These are phyloP conservation scores for Ataeniobius toweri DNA, from an alignment of 2,797 vertebrate genomes.

Conservation along the genomic window DNA sequence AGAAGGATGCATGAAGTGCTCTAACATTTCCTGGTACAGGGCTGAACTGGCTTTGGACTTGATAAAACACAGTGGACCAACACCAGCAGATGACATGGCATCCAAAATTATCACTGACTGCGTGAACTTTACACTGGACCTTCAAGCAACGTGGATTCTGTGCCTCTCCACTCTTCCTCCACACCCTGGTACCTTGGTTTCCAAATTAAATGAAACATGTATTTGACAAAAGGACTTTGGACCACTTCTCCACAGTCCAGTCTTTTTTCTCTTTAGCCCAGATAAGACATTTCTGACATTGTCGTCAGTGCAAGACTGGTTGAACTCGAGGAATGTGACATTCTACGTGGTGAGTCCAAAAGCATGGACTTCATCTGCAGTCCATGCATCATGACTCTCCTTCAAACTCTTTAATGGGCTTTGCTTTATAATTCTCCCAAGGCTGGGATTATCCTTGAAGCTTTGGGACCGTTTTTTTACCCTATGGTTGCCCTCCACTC, in stretches of 20 bases:
- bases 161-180: not conserved
- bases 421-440: not conserved
- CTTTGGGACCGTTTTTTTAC: not conserved
- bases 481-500: not conserved
- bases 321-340: not conserved
- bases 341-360: not conserved
- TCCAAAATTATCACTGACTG: not conserved
- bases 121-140: not conserved
- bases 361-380: not conserved
- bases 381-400: not conserved
- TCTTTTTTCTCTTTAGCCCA: not conserved
- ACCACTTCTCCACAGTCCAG: not conserved
- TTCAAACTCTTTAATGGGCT: not conserved
- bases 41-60: not conserved
- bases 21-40: not conserved
- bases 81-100: not conserved
- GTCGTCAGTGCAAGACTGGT: not conserved
- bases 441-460: not conserved
- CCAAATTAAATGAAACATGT: not conserved
- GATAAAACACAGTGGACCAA: not conserved
- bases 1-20: not conserved
- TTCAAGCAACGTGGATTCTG: not conserved
- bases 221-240: not conserved
- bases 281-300: not conserved
- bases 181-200: not conserved